Conservation (phyloP, 92 coral and sea anemone genomes). For the Epizoanthus stellaris region DNA sequence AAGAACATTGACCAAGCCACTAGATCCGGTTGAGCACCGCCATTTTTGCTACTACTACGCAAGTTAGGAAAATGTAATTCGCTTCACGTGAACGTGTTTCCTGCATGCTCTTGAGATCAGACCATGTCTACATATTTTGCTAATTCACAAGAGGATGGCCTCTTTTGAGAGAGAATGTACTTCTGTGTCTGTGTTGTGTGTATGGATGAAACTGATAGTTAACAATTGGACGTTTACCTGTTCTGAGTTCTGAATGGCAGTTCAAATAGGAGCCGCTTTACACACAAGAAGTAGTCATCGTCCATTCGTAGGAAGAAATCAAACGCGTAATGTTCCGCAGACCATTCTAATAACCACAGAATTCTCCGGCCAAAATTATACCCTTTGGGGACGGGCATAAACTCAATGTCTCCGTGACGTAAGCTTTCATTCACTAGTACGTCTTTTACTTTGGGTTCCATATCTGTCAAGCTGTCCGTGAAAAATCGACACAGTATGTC, state of each 20-base stretch:
- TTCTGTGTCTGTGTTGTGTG: too few species aligned
- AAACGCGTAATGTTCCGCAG: conserved; percentile 72
- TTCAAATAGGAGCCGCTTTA: conserved; percentile 80
- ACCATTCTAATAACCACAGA: conserved; percentile 91
- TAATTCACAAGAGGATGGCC: too few species aligned
- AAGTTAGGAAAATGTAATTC: too few species aligned
- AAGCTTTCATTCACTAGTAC: conserved; percentile 68
- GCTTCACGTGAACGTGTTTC: too few species aligned
- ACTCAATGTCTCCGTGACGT: conserved; percentile 70
- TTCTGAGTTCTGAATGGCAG: conserved; percentile 68
- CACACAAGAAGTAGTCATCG: conserved; percentile 93
- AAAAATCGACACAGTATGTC: conserved; percentile 88
- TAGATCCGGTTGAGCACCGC: too few species aligned
- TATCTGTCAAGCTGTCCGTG: conserved; percentile 75
- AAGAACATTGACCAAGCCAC: too few species aligned
- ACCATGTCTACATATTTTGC: too few species aligned
- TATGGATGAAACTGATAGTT: too few species aligned
- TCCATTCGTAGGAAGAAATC: conserved; percentile 90
- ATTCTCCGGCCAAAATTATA: conserved; percentile 86
- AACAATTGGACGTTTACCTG: neutral
- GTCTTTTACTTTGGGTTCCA: conserved; percentile 63
- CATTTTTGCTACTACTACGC: too few species aligned
- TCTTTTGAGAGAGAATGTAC: too few species aligned
- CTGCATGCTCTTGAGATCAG: too few species aligned
- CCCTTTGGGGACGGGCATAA: conserved; percentile 82